A percentile compares a stretch with the other conserved stretches of the same genome.
Conservation (phyloP, 2,888 invertebrate species). For the Apantesis nais region DNA sequence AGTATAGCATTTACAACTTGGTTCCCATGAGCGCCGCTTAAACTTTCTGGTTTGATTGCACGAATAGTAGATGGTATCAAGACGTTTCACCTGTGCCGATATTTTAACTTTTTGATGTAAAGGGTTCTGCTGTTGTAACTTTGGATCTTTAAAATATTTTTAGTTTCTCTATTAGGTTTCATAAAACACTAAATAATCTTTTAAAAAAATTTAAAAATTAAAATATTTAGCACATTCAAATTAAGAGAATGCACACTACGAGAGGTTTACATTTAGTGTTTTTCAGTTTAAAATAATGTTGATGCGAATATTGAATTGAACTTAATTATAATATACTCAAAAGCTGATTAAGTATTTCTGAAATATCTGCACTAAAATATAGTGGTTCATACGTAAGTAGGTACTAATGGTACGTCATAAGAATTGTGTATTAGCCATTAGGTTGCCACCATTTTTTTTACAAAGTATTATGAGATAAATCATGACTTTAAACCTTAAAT, state of each 20-base stretch:
- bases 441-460: not conserved
- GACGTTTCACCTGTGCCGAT: not conserved
- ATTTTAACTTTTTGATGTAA: not conserved
- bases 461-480: not conserved
- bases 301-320: not conserved
- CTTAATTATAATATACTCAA: not conserved
- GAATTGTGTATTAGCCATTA: not conserved
- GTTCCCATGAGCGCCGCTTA: not conserved
- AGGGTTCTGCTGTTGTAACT: not conserved
- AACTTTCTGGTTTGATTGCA: constrained; percentile 5
- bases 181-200: not conserved
- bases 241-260: not conserved
- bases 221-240: not conserved
- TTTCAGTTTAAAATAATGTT: not conserved
- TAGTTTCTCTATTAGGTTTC: too few relatives aligned
- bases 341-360: not conserved
- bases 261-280: not conserved
- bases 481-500: constrained; percentile 4
- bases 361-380: not conserved
- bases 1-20: not conserved
- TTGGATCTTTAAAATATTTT: too few relatives aligned
- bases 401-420: too few relatives aligned
- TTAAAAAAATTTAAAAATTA: not conserved
- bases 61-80: not conserved
- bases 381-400: too few relatives aligned